Percentiles rank a stretch among this genome's conserved stretches.
Evolutionary conservation across 2,797 vertebrate genomes (phyloP).

Genomic region (Fistularia commersonii): DNA sequence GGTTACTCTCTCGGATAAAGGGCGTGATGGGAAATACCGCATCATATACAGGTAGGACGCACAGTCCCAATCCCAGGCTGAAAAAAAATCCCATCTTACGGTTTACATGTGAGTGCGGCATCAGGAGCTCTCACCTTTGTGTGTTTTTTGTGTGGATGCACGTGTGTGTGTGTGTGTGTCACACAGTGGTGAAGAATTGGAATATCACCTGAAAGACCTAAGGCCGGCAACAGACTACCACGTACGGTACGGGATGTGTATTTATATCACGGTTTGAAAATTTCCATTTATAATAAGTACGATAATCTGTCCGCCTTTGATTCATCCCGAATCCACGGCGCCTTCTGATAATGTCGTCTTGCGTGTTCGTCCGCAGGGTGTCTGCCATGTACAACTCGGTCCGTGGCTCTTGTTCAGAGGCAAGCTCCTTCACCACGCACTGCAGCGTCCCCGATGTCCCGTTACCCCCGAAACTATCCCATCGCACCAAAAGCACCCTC

Average conservation of each 20-base stretch:
- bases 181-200: slow-evolving; percentile 92
- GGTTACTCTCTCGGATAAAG: slow-evolving; percentile 93
- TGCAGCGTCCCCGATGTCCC: slow-evolving; percentile 89
- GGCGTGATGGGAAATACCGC: slow-evolving; percentile 92
- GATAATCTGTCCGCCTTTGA: too few relatives aligned
- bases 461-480: slow-evolving; percentile 85
- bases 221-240: slow-evolving; percentile 95
- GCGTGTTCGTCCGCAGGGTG: slow-evolving; percentile 75
- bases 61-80: accelerated
- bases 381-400: slow-evolving; percentile 86
- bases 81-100: too few relatives aligned
- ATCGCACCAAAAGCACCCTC: slow-evolving; percentile 91
- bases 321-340: too few relatives aligned
- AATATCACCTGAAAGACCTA: slow-evolving; percentile 93
- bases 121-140: not conserved
- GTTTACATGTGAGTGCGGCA: too few relatives aligned
- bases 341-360: not conserved
- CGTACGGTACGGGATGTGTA: slow-evolving; percentile 81
- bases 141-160: not conserved
- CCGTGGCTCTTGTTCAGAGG: slow-evolving; percentile 90
- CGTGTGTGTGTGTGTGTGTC: slow-evolving; percentile 2
- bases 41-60: slow-evolving; percentile 88
- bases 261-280: not conserved
- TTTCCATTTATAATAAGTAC: not conserved
- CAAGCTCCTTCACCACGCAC: slow-evolving; percentile 89